A percentile compares a stretch with the other conserved stretches of the same genome.
Evolutionary conservation across 2,888 invertebrate genomes (phyloP).

Genomic region (Erebia ligea): DNA sequence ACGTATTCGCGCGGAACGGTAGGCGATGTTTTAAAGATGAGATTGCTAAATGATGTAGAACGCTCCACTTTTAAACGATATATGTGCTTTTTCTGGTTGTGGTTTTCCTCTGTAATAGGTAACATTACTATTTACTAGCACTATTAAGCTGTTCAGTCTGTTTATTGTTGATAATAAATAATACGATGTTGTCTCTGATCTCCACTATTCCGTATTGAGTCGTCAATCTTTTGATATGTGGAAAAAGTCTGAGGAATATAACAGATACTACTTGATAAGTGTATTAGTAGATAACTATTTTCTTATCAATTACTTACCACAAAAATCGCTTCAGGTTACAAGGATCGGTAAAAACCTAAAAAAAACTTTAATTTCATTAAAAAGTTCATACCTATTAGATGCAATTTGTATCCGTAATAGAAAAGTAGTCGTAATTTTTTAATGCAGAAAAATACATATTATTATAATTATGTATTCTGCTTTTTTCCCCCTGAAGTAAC

Average conservation of each 20-base stretch:
- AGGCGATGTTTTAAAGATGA: constrained; percentile 40
- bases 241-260: neutral
- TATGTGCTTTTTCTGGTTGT: constrained; percentile 11
- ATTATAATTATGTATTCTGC: neutral
- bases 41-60: constrained; percentile 38
- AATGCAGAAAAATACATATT: neutral
- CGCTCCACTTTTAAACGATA: constrained; percentile 33
- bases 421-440: neutral
- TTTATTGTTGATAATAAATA: neutral
- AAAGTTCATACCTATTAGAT: neutral
- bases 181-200: neutral
- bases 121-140: neutral
- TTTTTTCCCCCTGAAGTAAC: neutral
- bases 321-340: neutral
- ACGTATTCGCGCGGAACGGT: constrained; percentile 37
- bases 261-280: neutral
- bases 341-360: neutral
- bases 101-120: constrained; percentile 4
- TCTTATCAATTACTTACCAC: too few species aligned
- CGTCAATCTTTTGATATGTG: neutral
- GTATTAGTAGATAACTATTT: neutral
- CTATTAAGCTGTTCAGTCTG: neutral
- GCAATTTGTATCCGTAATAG: neutral
- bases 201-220: too few species aligned
- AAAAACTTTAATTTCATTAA: neutral